Conservation (phyloP, 1,140 invertebrate species). For the Drosophila albomicans region DNA sequence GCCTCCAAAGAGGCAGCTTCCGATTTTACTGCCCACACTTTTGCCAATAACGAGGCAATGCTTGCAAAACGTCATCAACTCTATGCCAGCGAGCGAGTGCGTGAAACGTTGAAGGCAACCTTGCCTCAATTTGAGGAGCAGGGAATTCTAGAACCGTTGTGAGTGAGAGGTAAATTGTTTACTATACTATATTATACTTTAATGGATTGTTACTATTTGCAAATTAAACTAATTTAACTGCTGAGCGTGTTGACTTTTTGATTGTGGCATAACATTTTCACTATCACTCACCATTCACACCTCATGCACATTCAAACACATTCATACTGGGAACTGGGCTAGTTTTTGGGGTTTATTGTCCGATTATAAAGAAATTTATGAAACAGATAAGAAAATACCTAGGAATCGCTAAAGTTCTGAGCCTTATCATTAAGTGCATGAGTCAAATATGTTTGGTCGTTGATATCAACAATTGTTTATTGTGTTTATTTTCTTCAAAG, state of each 20-base stretch:
- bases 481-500: no score
- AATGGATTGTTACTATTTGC: background rate
- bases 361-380: background rate
- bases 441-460: background rate
- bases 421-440: background rate
- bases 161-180: background rate
- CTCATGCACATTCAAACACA: background rate
- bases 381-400: background rate
- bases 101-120: conserved; percentile 38
- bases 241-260: background rate
- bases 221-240: conserved; percentile 2
- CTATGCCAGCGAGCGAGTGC: conserved; percentile 56
- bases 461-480: no score
- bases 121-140: conserved; percentile 58
- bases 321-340: background rate
- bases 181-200: background rate
- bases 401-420: background rate
- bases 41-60: conserved; percentile 40
- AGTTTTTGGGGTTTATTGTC: background rate
- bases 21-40: conserved; percentile 50
- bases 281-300: background rate
- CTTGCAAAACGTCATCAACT: conserved; percentile 47
- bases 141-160: conserved; percentile 59
- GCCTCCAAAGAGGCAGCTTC: conserved; percentile 41
- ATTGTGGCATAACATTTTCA: background rate